Evolutionary conservation across 2,888 invertebrate species (phyloP), one percentile per base, ranked within the genome.

Genomic region (Eupsilia transversa): DNA sequence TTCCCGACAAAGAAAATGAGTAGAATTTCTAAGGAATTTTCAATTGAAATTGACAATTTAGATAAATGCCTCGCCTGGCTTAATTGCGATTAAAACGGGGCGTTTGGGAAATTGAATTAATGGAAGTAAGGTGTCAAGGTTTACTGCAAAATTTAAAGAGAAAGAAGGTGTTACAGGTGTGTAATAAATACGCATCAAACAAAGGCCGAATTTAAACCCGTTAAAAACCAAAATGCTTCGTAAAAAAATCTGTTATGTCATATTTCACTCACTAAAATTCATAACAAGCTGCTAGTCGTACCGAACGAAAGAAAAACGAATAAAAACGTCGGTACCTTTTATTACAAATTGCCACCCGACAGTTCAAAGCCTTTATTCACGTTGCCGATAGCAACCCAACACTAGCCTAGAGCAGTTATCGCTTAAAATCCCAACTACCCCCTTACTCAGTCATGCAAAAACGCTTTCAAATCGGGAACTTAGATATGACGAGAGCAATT

Each of bases 1-100:
- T 89, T 86, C 83, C 79, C 80, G 74, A 75, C 86, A 80, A 77
- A 79, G 83, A 87, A 89, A 91, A 91, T 89, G 88, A 89, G 80
- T 83, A 83, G 88, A 89, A 91, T 89, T 90, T 89, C 85, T 87
- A 84, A 80, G 89, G 89, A 88, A 91, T 92, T 91, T 86, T 88
- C 90, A 89, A 91, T 90, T 91, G 87, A 88, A 91, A 91, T 88
- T 90, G 90, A 87, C 90, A 89, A 90, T 91, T 89, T 87, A 84
- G 89, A 87, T 89, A 87, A 90, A 89, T 89, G 86, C 86, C 86
- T 87, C 81, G 83, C 79, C 84, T 76, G 86, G 82, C 86, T 90
- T 91, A 89, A 89, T 91, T 88, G 87, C 88, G 87, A 90, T 89
- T 88, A 88, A 87, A 88, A 88, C 82, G 80, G 84, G 77, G 79